Conservation (phyloP, 2,797 vertebrate genomes). For the Aratinga solstitialis region DNA sequence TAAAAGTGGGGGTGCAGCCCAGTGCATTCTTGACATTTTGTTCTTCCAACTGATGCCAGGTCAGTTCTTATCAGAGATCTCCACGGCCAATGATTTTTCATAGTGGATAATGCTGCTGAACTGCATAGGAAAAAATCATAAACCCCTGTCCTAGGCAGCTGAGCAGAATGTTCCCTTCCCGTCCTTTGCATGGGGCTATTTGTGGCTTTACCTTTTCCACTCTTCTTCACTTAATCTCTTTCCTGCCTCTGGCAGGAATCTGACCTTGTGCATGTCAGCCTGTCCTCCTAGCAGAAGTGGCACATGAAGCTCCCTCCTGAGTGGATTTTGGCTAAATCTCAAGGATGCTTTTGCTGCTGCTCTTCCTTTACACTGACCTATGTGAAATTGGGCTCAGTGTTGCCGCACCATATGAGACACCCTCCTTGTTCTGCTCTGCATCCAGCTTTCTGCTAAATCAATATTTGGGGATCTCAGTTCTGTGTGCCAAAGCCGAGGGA, state of each 20-base stretch:
- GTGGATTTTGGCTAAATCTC: neutral
- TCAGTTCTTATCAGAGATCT: constrained; percentile 62
- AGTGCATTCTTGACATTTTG: constrained; percentile 61
- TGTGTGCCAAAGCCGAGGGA: neutral
- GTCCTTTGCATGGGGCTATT: neutral
- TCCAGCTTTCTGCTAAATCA: neutral
- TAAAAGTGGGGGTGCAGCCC: constrained; percentile 41
- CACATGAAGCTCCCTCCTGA: neutral
- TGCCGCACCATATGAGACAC: fast-evolving
- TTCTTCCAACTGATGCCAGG: constrained; percentile 53
- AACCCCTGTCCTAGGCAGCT: neutral
- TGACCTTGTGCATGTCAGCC: neutral
- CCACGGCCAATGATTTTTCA: constrained; percentile 47
- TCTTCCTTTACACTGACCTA: neutral
- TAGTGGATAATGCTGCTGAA: neutral
- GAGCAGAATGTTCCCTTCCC: constrained; percentile 19
- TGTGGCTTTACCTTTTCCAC: constrained; percentile 26
- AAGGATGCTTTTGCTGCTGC: neutral
- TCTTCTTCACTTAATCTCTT: neutral
- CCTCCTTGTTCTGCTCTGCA: neutral
- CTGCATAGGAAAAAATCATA: constrained; percentile 12
- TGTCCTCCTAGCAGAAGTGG: neutral
- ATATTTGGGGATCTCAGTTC: constrained; percentile 2
- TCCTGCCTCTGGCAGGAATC: neutral
- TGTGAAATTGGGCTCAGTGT: neutral